Evolutionary conservation across 64 coral and sea anemone genomes (phyloP).

Genomic region (Anthopleura sola): DNA sequence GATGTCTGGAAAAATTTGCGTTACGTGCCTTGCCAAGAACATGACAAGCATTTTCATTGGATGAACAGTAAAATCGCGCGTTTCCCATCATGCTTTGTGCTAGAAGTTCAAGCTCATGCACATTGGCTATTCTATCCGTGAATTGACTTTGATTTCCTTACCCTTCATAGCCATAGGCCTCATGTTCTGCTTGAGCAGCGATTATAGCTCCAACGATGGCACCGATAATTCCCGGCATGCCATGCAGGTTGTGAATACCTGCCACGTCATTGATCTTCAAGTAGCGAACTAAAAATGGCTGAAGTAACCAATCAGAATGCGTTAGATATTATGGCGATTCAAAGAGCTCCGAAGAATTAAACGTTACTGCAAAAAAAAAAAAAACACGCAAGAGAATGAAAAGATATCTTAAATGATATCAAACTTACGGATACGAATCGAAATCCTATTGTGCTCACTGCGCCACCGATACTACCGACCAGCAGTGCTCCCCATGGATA

Average conservation of each 20-base stretch:
- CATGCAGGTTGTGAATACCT: constrained; percentile 63
- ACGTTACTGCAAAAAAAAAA: too few relatives aligned
- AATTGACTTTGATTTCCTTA: not conserved
- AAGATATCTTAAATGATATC: not conserved
- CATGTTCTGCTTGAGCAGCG: constrained; percentile 24
- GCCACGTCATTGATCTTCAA: constrained; percentile 43
- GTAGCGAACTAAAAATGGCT: constrained; percentile 27
- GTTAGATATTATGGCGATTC: not conserved
- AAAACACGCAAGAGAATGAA: not conserved
- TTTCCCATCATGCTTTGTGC: too few relatives aligned
- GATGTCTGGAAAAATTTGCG: too few relatives aligned
- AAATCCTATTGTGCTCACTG: constrained; percentile 25
- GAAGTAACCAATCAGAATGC: not conserved
- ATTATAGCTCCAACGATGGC: constrained; percentile 38
- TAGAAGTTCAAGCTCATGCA: too few relatives aligned
- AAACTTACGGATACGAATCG: constrained; percentile 20
- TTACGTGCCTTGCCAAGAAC: too few relatives aligned
- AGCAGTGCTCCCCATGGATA: constrained; percentile 53
- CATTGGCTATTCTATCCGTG: too few relatives aligned
- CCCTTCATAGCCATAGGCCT: constrained; percentile 47
- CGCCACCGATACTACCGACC: constrained; percentile 26
- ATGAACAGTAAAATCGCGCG: too few relatives aligned
- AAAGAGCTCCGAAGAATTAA: too few relatives aligned
- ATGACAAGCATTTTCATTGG: too few relatives aligned
- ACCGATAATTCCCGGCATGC: constrained; percentile 50